Base-by-base conservation (phyloP, 2,797 vertebrate genomes). In the Myiothlypis chrysogaster region DNA sequence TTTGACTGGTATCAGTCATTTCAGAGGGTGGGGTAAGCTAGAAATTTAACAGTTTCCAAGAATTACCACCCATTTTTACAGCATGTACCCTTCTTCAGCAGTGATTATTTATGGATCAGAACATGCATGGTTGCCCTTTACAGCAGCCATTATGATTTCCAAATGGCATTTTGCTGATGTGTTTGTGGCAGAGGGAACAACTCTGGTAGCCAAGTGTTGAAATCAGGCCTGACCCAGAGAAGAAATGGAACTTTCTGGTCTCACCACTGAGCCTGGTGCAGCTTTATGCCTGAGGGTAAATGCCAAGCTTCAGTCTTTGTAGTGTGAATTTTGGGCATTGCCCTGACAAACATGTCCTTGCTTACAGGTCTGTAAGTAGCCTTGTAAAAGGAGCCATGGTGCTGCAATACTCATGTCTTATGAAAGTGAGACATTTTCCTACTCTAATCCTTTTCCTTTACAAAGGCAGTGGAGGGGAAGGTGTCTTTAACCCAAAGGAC, bases 151-250 rank as follows among this genome's bases (percentile, higher is more conserved):
- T 84, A 79, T 64, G 57, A 76, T 94, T 94, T 75, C 90, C 24
- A 82, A 87, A 43, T 43, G 87, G 30, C 85, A 73, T 87, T 89
- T 91, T 94, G 50, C 77, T 64, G 79, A 73, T 71, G 68, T 89
- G 71, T 78, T 84, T 89, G 80, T 92, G 91, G 91, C 94, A 91
- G 69, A 47, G 30, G 73, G 39, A 92, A 12, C 44, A 87, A 16
- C 12, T 64, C 21, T 49, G 50, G 47, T 72, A 66, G 84, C 82
- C 92, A 93, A 76, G 63, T 59, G 65, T 82, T 83, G 79, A 90
- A 90, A 75, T 69, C 72, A 46, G 50, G 44, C 59, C 39, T 52
- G 44, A 65, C 83, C 66, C 59, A 79, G 60, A 61, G 77, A 79
- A 56, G 28, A 87, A 60, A 46, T 0, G 0, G 28, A 83, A 41